These are phyloP conservation scores for Thamnophis elegans DNA, from an alignment of 2,797 vertebrate species.

Conservation along the genomic window DNA sequence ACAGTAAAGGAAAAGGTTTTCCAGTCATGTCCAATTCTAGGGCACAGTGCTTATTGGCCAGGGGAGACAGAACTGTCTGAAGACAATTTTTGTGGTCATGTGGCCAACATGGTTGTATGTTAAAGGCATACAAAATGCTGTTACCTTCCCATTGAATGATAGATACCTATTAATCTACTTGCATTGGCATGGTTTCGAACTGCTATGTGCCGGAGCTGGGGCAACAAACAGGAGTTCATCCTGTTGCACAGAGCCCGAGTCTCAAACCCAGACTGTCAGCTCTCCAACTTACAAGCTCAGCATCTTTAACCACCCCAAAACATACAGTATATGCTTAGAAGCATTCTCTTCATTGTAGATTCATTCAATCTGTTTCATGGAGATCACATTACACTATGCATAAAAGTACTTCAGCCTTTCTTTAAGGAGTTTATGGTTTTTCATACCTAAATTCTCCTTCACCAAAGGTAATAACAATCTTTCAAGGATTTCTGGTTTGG, in stretches of 20 bases:
- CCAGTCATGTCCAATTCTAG: background rate
- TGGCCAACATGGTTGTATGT: background rate
- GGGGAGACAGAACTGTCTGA: background rate
- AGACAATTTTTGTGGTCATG: background rate
- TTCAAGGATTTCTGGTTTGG: conserved; percentile 5
- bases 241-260: background rate
- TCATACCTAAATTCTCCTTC: conserved; percentile 11
- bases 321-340: background rate
- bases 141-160: background rate
- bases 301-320: background rate
- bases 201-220: background rate
- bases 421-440: conserved; percentile 1
- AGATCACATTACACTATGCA: background rate
- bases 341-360: background rate
- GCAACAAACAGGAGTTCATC: background rate
- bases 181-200: background rate
- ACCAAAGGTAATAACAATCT: conserved; percentile 25
- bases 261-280: background rate
- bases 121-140: background rate
- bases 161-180: background rate
- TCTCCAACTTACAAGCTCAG: background rate
- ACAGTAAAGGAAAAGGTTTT: background rate
- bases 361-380: background rate
- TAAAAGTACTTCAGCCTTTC: background rate
- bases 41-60: background rate